These are phyloP conservation scores for Ophraella communa DNA, from an alignment of 2,888 invertebrate genomes.

Conservation along the genomic window DNA sequence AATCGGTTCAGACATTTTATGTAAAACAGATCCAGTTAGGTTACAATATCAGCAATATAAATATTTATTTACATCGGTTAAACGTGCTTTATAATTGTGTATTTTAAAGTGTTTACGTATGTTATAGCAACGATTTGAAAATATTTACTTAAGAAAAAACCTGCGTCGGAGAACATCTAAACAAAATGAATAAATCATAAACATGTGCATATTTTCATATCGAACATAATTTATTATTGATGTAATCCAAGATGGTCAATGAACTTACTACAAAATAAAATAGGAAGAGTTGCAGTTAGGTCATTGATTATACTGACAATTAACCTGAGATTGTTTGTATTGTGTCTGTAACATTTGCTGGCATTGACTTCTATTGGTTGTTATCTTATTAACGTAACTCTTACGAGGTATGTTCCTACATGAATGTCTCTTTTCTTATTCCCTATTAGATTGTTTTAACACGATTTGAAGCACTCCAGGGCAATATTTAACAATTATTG, in stretches of 20 bases:
- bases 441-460: conserved; percentile 15
- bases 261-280: neutral
- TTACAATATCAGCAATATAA: neutral
- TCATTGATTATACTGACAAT: no score
- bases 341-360: neutral
- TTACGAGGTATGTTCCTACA: neutral
- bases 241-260: neutral
- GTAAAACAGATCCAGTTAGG: neutral
- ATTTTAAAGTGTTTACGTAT: neutral
- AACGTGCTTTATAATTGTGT: neutral
- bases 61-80: neutral
- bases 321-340: no score
- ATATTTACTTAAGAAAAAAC: neutral
- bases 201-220: neutral
- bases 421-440: conserved; percentile 12
- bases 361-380: neutral
- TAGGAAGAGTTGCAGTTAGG: no score
- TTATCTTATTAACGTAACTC: neutral
- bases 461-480: conserved; percentile 12
- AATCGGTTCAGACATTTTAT: neutral
- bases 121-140: neutral
- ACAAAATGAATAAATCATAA: neutral
- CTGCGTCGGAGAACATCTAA: neutral
- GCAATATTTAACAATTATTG: conserved; percentile 30
- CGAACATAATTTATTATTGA: neutral